Conservation (phyloP, 2,113 vertebrate genomes). For the Laterallus jamaicensis region DNA sequence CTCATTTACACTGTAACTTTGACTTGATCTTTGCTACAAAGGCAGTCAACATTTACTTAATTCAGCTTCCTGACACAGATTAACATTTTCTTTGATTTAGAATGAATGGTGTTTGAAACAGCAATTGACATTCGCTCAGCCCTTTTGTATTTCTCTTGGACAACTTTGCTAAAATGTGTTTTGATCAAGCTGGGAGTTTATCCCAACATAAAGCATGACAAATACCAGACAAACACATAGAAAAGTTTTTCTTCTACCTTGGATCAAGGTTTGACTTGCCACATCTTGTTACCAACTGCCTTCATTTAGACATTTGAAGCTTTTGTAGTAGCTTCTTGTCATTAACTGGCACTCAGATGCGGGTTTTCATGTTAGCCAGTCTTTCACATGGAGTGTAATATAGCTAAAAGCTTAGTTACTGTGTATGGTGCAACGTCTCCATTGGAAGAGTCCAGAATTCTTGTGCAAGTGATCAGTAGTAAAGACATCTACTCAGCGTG, state of each 20-base stretch:
- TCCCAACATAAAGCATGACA: background rate
- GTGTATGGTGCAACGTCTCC: background rate
- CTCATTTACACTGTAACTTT: conserved; percentile 41
- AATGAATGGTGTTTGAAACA: conserved; percentile 41
- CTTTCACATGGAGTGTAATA: background rate
- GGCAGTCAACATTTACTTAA: conserved; percentile 55
- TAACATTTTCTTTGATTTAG: conserved; percentile 42
- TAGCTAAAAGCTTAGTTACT: background rate
- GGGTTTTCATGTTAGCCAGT: background rate
- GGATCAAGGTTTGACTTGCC: conserved; percentile 22
- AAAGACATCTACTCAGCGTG: background rate
- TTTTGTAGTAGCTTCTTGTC: background rate
- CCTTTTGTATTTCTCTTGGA: conserved; percentile 29
- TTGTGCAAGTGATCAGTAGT: background rate
- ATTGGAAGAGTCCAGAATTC: background rate
- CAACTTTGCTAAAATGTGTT: background rate
- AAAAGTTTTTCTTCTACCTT: conserved; percentile 10
- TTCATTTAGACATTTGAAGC: background rate
- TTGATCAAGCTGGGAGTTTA: conserved; percentile 17
- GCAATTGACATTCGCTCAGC: background rate
- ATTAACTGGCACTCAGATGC: background rate
- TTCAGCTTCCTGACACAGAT: conserved; percentile 49
- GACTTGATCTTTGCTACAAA: conserved; percentile 46
- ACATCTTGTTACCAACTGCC: conserved; percentile 4
- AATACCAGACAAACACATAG: background rate